phyloP scores from a whole-genome alignment of 37 sponge, comb jelly and placozoan genomes.

The Cliona cf. orientalis region DNA sequence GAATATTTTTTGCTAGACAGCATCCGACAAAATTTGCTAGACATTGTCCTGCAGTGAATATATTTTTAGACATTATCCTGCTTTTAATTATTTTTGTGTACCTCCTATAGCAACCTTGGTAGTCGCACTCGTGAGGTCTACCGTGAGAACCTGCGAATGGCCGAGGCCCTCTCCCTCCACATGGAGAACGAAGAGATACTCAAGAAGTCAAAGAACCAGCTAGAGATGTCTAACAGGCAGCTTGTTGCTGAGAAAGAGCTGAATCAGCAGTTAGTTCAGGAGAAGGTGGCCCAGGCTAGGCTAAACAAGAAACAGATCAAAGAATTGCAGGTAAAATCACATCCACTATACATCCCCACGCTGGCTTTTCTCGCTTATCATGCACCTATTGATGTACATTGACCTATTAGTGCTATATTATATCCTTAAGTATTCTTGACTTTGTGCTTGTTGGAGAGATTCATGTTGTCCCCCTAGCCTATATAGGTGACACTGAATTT shows the following conservation, averaged over 20 bases:
- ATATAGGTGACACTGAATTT: background rate
- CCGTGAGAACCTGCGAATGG: slow-evolving; percentile 83
- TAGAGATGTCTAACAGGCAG: slow-evolving; percentile 57
- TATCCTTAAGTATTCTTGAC: too few relatives aligned
- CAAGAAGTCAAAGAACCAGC: slow-evolving; percentile 47
- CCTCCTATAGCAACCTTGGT: slow-evolving; percentile 89
- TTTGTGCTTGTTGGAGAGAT: too few relatives aligned
- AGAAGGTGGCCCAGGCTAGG: slow-evolving; percentile 53
- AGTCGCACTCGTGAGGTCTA: slow-evolving; percentile 81
- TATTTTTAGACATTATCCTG: background rate
- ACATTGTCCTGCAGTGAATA: too few relatives aligned
- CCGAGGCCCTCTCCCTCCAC: slow-evolving; percentile 87
- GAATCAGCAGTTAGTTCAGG: slow-evolving; percentile 48
- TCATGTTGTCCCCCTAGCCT: too few relatives aligned
- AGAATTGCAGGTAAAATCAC: slow-evolving; percentile 19
- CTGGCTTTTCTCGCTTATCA: too few relatives aligned
- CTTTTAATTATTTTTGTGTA: background rate
- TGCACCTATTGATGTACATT: too few relatives aligned
- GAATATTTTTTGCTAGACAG: too few relatives aligned
- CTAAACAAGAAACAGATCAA: slow-evolving; percentile 66
- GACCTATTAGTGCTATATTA: too few relatives aligned
- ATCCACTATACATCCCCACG: too few relatives aligned
- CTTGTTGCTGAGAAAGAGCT: slow-evolving; percentile 47
- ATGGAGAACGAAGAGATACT: slow-evolving; percentile 72
- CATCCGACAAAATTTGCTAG: too few relatives aligned